Conservation (phyloP, 2,113 vertebrate genomes). For the Coracopsis vasa region DNA sequence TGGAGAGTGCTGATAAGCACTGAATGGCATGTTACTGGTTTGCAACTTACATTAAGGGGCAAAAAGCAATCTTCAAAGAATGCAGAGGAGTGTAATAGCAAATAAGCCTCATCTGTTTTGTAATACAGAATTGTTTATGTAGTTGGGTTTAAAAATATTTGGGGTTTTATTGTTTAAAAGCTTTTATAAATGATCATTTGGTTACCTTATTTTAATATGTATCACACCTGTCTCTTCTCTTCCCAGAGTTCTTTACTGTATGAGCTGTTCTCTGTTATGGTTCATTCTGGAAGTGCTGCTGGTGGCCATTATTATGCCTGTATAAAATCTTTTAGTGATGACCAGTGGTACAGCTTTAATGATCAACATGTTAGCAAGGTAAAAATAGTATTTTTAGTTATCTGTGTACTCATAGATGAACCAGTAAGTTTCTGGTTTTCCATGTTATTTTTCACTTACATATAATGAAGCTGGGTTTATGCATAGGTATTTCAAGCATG, state of each 20-base stretch:
- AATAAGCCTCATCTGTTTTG: background rate
- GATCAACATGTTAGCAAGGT: constrained; percentile 99
- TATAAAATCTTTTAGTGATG: constrained; percentile 96
- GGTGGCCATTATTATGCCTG: constrained; percentile 99
- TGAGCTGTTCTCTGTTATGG: constrained; percentile 99
- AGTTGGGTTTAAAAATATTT: background rate
- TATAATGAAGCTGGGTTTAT: background rate
- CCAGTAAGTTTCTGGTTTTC: background rate
- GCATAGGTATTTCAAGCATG: background rate
- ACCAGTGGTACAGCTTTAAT: constrained; percentile 99
- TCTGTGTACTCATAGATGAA: background rate
- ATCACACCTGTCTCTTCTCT: background rate
- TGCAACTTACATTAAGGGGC: background rate
- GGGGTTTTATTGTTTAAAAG: background rate
- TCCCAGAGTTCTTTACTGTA: constrained; percentile 88
- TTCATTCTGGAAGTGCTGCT: constrained; percentile 97
- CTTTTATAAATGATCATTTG: fast-evolving
- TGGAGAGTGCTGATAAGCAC: background rate
- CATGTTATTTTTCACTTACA: background rate
- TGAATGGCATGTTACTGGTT: fast-evolving
- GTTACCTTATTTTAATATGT: background rate
- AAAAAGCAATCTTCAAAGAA: background rate
- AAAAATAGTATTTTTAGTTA: background rate
- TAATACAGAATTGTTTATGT: background rate
- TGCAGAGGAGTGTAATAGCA: background rate